Evolutionary conservation across 2,797 vertebrate genomes (phyloP).

Genomic region (Moxostoma hubbsi): DNA sequence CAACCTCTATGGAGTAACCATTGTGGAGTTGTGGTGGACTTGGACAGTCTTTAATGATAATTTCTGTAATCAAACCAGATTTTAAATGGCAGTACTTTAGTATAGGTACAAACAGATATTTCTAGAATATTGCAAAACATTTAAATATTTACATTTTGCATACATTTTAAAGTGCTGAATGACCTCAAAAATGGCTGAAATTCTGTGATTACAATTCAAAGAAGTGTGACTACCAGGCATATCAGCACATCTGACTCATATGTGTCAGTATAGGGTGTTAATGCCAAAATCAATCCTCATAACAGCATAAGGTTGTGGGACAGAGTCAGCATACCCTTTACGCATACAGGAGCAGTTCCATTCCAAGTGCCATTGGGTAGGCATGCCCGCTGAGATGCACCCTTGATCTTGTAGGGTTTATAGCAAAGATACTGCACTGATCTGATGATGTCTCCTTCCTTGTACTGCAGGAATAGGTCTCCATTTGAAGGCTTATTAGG

Average conservation of each 20-base stretch:
- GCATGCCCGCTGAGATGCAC: constrained; percentile 76
- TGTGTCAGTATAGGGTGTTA: no score
- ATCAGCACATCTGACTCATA: neutral
- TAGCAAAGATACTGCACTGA: constrained; percentile 82
- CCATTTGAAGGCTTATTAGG: no score
- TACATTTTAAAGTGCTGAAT: neutral
- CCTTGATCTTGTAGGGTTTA: constrained; percentile 82
- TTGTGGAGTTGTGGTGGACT: no score
- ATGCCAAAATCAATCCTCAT: no score
- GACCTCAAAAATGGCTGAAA: neutral
- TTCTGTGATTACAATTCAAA: neutral
- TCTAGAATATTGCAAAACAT: neutral
- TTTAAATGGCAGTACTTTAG: constrained; percentile 30
- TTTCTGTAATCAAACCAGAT: neutral
- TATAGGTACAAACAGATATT: neutral
- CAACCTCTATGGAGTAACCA: constrained; percentile 37
- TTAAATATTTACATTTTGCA: neutral
- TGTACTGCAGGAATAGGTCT: no score
- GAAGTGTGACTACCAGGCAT: constrained; percentile 12
- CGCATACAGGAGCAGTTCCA: constrained; percentile 84
- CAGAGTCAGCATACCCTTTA: constrained; percentile 78
- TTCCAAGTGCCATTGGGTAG: constrained; percentile 81
- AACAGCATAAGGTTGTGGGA: neutral
- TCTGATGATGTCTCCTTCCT: constrained; percentile 70
- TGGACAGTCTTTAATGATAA: no score